Conservation (phyloP, 2,797 vertebrate genomes). For the Cacajao melanocephalus region DNA sequence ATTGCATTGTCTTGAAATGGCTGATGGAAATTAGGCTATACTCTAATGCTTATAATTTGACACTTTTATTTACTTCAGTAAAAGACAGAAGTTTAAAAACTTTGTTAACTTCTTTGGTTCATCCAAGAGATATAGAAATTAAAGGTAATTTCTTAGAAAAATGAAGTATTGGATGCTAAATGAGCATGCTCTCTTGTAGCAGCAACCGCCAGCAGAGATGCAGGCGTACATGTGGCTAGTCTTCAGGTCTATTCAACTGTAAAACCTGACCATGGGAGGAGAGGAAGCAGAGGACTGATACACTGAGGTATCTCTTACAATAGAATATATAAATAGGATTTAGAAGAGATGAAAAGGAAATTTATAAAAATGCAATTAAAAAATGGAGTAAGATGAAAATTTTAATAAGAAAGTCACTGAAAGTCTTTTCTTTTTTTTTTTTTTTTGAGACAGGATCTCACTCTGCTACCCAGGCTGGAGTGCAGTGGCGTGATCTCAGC, state of each 20-base stretch:
- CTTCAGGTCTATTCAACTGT: not conserved
- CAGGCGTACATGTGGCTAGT: accelerated
- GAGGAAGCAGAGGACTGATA: not conserved
- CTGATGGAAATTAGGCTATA: conserved; percentile 74
- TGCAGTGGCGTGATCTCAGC: not conserved
- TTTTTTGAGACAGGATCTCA: not conserved
- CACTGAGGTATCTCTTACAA: not conserved
- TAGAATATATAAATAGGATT: not conserved
- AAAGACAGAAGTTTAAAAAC: conserved; percentile 63
- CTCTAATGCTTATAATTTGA: conserved; percentile 73
- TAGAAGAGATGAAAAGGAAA: not conserved
- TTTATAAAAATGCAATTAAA: not conserved
- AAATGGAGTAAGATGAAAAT: not conserved
- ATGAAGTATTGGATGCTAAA: not conserved
- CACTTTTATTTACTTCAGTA: conserved; percentile 72
- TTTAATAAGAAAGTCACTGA: not conserved
- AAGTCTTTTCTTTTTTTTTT: not conserved
- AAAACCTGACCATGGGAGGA: not conserved
- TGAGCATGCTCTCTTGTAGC: not conserved
- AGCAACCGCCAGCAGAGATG: not conserved
- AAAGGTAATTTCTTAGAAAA: conserved; percentile 49
- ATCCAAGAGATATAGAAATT: conserved; percentile 3
- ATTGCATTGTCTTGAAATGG: conserved; percentile 69
- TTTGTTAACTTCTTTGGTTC: conserved; percentile 64
- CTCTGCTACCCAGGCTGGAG: not conserved